Conservation (phyloP, 2,888 invertebrate genomes). For the Eupithecia centaureata region DNA sequence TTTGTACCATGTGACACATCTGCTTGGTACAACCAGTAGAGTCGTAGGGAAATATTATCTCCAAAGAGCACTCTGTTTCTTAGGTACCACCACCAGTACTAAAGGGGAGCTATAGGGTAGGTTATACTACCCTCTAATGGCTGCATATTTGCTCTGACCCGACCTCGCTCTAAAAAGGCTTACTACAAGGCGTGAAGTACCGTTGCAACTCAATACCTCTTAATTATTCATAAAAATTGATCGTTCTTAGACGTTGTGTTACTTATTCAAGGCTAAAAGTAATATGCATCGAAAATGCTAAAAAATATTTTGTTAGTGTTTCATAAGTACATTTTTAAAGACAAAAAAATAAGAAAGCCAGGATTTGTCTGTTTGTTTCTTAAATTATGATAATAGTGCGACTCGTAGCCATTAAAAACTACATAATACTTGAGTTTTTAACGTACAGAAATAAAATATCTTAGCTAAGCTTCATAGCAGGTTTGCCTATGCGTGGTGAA, state of each 20-base stretch:
- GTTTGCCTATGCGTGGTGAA: slow-evolving; percentile 13
- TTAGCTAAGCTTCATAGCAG: not conserved
- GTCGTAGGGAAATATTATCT: not conserved
- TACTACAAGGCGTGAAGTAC: not conserved
- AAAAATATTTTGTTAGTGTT: no score
- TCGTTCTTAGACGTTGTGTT: not conserved
- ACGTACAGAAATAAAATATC: not conserved
- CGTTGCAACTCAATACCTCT: not conserved
- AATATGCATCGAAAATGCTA: no score
- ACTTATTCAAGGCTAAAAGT: no score
- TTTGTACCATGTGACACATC: not conserved
- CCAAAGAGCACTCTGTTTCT: not conserved
- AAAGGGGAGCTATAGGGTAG: no score
- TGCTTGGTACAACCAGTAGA: not conserved
- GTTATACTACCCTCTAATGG: no score
- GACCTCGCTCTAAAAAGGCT: not conserved
- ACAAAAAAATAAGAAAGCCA: no score
- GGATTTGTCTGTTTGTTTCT: no score
- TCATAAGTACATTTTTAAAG: no score
- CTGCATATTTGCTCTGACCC: not conserved
- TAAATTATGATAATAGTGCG: no score
- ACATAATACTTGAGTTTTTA: no score
- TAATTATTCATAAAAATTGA: not conserved
- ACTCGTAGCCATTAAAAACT: no score
- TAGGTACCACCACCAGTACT: no score